phyloP scores from a whole-genome alignment of 2,797 vertebrate genomes.

The Squalus acanthias region DNA sequence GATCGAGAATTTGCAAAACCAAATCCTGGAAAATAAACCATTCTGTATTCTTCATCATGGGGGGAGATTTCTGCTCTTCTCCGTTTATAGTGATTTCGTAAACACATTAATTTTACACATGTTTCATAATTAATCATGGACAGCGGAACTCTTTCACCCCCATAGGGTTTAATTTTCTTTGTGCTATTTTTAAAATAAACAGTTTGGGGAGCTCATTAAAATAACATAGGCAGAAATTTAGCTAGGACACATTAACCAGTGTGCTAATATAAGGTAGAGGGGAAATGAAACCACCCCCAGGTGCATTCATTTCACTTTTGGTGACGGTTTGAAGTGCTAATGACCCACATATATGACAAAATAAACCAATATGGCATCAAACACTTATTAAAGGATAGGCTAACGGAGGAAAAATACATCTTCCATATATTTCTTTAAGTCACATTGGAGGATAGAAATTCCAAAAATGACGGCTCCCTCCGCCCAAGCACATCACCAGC shows the following conservation, averaged over 20 bases:
- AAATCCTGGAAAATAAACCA: background rate
- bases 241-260: background rate
- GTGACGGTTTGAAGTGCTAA: background rate
- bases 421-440: background rate
- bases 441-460: background rate
- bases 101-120: background rate
- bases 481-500: background rate
- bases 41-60: background rate
- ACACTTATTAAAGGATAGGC: background rate
- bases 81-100: background rate
- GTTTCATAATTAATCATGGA: background rate
- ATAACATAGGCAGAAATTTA: background rate
- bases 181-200: background rate
- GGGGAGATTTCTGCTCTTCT: background rate
- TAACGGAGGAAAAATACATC: background rate
- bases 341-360: background rate
- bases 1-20: background rate
- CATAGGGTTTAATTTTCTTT: background rate
- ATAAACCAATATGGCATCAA: background rate
- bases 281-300: background rate
- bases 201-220: background rate
- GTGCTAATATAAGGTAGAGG: background rate
- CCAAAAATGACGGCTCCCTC: background rate
- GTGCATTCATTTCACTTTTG: background rate
- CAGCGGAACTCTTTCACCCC: background rate